These are phyloP conservation scores for Zaprionus davidi DNA, from an alignment of 1,140 invertebrate genomes.

Conservation along the genomic window DNA sequence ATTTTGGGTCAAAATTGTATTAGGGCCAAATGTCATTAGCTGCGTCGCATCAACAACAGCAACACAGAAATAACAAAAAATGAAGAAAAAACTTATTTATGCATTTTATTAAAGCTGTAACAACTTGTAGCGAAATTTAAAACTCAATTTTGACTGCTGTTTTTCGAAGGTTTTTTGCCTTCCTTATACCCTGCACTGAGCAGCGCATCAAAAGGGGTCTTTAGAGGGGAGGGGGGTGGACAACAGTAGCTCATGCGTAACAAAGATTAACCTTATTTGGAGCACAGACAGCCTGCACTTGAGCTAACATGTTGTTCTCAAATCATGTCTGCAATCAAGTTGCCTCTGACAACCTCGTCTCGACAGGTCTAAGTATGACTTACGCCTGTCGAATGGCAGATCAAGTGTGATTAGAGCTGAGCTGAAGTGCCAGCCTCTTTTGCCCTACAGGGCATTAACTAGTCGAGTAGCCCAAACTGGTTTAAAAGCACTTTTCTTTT, in stretches of 20 bases:
- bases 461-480: slow-evolving; percentile 4
- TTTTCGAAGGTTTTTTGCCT: not conserved
- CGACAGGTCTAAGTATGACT: not conserved
- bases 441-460: slow-evolving; percentile 2
- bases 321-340: not conserved
- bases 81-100: slow-evolving; percentile 25
- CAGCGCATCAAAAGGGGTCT: not conserved
- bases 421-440: not conserved
- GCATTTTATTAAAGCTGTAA: slow-evolving; percentile 25
- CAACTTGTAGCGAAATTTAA: slow-evolving; percentile 20
- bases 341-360: not conserved
- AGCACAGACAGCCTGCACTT: not conserved
- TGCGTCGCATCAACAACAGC: slow-evolving; percentile 9
- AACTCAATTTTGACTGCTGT: slow-evolving; percentile 21
- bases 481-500: not conserved
- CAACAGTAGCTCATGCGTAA: not conserved
- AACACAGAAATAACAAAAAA: not conserved
- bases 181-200: not conserved
- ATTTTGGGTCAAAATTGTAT: slow-evolving; percentile 38
- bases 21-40: slow-evolving; percentile 35
- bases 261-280: not conserved
- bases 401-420: not conserved
- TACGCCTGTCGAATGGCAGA: not conserved
- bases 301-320: not conserved
- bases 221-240: not conserved